Base-by-base conservation (phyloP, 2,888 invertebrate species). In the Ditula angustiorana region DNA sequence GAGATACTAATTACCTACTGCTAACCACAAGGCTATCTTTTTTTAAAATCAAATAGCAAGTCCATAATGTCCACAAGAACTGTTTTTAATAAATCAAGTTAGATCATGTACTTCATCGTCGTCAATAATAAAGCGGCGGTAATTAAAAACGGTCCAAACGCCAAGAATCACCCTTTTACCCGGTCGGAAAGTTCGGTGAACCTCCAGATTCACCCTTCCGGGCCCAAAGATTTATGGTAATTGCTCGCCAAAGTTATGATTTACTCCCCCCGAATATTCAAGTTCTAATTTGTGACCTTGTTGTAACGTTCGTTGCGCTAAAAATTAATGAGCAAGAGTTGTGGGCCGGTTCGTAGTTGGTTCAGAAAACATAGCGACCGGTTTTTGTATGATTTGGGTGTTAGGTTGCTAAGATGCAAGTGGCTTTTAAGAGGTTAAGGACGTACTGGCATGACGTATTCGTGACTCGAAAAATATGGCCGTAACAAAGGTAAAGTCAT, bases 221-320 rank as follows among this genome's bases (percentile, higher is more conserved):
- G 50, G 19, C 19, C 41, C 44, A n/a, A 58, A 58, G 57, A 63
- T 63, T 63, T 63, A 63, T 63, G 63, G 44, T 63, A 63, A 63
- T 63, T 63, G 57, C 50, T 13, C 23, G 8, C 8, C 47, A 52
- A 58, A 63, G 50, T 63, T 63, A 50, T 63, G 63, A 63, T 63
- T 63, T 63, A 63, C 63, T 52, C 56, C 33, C 13, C 61, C 44
- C 57, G 50, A 58, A 62, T 53, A 53, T 55, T 57, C 52, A 58
- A 63, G 50, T 58, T 58, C 63, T 63, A 63, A 63, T 63, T 63
- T 63, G 63, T 58, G 63, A 63, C 63, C 57, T 63, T 63, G 62
- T 52, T 60, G 37, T 52, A 60, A 30, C 57, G n/a, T 33, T 8
- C 37, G 50, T 52, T 11, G 26, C 21, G 63, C 57, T 56, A 63